Percentiles rank a stretch among this genome's conserved stretches.
Evolutionary conservation across 2,888 invertebrate genomes (phyloP).

Genomic region (Sinhomidia bicolor): DNA sequence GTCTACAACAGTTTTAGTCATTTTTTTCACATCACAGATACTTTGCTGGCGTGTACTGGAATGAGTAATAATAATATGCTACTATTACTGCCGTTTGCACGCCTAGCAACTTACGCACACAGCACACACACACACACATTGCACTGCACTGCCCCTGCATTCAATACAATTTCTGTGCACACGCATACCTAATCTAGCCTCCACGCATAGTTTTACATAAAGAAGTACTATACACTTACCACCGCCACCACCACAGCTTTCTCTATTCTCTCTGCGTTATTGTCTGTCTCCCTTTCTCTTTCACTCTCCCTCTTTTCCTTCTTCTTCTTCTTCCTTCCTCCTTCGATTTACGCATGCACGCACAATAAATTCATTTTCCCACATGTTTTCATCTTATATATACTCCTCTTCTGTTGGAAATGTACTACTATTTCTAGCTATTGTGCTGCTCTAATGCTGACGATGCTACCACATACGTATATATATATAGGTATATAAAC

Average conservation of each 20-base stretch:
- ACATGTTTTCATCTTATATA: slow-evolving; percentile 50
- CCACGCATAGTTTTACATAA: slow-evolving; percentile 48
- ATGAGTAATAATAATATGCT: background rate
- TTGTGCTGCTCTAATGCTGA: slow-evolving; percentile 23
- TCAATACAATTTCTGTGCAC: slow-evolving; percentile 46
- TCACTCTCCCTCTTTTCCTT: slow-evolving; percentile 49
- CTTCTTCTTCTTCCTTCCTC: slow-evolving; percentile 63
- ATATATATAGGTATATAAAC: no score
- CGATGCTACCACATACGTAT: no score
- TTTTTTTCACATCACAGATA: no score
- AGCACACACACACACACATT: slow-evolving; percentile 4
- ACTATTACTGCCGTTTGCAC: background rate
- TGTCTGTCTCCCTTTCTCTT: slow-evolving; percentile 56
- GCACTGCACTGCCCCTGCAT: slow-evolving; percentile 48
- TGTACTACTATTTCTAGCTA: background rate
- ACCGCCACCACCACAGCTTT: slow-evolving; percentile 40
- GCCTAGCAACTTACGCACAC: background rate
- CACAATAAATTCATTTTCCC: slow-evolving; percentile 74
- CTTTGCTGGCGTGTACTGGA: no score
- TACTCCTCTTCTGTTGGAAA: slow-evolving; percentile 29
- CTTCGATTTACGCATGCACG: slow-evolving; percentile 74
- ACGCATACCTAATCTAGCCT: background rate
- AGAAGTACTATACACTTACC: background rate
- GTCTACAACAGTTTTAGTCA: no score
- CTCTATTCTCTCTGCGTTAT: slow-evolving; percentile 30